Base-by-base conservation (phyloP, 2,888 invertebrate species). In the Eupithecia centaureata region DNA sequence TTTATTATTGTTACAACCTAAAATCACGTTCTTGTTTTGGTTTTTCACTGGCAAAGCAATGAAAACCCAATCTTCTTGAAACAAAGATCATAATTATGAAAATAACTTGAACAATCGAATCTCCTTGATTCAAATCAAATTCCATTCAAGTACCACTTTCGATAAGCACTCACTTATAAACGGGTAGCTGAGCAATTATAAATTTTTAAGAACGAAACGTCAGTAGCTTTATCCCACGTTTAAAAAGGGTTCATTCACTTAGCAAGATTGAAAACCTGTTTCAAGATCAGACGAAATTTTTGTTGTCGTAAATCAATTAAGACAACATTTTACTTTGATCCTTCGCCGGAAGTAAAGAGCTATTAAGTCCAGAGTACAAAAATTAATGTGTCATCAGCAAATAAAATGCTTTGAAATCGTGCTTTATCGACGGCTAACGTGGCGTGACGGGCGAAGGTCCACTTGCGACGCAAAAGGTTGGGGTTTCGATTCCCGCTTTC, bases 261-360 rank as follows among this genome's bases (percentile, higher is more conserved):
- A 27, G 38, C 27, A 25, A 22, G 52, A 65, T 69, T 30, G 27
- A 52, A 58, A 65, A 59, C 25, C 25, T 65, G 60, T 56, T 63
- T 42, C 15, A 42, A 57, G 58, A 62, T 65, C 59, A 62, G 59
- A 56, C 13, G 47, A 32, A 32, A 61, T 57, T 51, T 60, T 63
- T 51, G 38, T 25, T 57, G 69, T 38, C 63, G 47, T 63, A 61
- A 60, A 63, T 61, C 51, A 66, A 57, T 65, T 58, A 30, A 64
- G 61, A 57, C 15, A 67, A 63, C 47, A 35, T 64, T 63, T 68
- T n/a, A 30, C 66, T 70, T 73, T 74, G 70, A 71, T 68, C 68
- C 51, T 47, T 47, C 15, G 12, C 56, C 67, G 35, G 38, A 63
- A 73, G 66, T 61, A 62, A 51, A 54, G 58, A n/a, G 33, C 59